These are phyloP conservation scores for Anorthoa munda DNA, from an alignment of 2,888 invertebrate genomes.

Conservation along the genomic window DNA sequence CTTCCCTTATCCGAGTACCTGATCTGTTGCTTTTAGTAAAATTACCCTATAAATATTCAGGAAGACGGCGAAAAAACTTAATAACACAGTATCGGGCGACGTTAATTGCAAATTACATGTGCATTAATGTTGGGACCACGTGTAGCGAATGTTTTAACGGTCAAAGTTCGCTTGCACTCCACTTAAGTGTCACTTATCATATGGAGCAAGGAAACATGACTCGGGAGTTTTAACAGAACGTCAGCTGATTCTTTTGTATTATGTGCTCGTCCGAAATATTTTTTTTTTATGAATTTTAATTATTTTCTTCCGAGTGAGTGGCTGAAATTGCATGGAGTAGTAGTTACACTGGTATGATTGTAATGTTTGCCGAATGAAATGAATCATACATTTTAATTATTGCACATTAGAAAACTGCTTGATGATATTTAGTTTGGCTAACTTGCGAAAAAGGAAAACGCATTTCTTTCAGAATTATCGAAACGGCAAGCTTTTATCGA, in stretches of 20 bases:
- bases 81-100: slow-evolving; percentile 82
- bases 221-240: slow-evolving; percentile 26
- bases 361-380: too few relatives aligned
- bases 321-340: neutral
- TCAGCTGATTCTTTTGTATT: slow-evolving; percentile 32
- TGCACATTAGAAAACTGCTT: neutral
- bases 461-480: neutral
- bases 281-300: slow-evolving; percentile 4
- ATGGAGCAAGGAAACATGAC: slow-evolving; percentile 53
- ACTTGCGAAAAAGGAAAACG: neutral
- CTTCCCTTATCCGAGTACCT: slow-evolving; percentile 75
- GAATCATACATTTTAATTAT: too few relatives aligned
- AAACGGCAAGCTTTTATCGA: slow-evolving; percentile 11
- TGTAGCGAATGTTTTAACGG: slow-evolving; percentile 67
- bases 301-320: neutral
- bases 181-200: slow-evolving; percentile 58
- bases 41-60: slow-evolving; percentile 90
- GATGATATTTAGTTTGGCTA: neutral
- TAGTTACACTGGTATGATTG: too few relatives aligned
- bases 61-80: slow-evolving; percentile 83
- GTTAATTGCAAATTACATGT: slow-evolving; percentile 85
- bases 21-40: slow-evolving; percentile 89
- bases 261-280: slow-evolving; percentile 5
- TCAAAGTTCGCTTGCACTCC: slow-evolving; percentile 69
- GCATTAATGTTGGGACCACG: slow-evolving; percentile 72